These are phyloP conservation scores for Papilio demoleus DNA, from an alignment of 2,888 invertebrate genomes.

Conservation along the genomic window DNA sequence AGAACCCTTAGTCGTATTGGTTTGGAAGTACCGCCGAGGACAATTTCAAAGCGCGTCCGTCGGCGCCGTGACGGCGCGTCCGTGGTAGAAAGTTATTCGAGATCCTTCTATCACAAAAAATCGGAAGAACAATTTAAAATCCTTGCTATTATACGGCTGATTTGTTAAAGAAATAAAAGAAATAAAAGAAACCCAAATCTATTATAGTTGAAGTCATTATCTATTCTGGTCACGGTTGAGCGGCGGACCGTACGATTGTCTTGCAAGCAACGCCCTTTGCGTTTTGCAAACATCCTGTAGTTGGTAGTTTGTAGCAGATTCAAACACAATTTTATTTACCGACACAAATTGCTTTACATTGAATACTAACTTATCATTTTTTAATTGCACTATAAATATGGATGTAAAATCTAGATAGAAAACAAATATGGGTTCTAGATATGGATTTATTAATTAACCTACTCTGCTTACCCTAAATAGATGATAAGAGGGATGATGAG, in stretches of 20 bases:
- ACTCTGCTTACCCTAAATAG: no score
- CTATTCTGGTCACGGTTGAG: constrained; percentile 15
- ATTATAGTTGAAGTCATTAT: constrained; percentile 10
- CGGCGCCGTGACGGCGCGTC: no score
- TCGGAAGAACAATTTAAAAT: background rate
- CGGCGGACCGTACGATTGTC: background rate
- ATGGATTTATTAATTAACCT: no score
- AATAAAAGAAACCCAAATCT: constrained; percentile 18
- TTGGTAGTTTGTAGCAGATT: background rate
- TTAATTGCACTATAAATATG: background rate
- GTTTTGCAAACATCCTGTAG: constrained; percentile 28
- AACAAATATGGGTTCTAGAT: no score
- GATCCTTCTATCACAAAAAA: background rate
- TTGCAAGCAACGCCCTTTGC: constrained; percentile 26
- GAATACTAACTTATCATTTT: background rate
- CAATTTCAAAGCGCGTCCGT: no score
- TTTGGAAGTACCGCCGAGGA: no score
- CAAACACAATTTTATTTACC: background rate
- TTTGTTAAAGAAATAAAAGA: constrained; percentile 11
- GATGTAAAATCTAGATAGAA: background rate
- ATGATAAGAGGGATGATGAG: no score
- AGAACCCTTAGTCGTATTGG: no score
- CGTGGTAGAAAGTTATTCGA: no score
- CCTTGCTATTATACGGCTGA: background rate
- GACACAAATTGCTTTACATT: background rate